Evolutionary conservation across 2,113 vertebrate genomes (phyloP).

Genomic region (Notiomystis cincta): DNA sequence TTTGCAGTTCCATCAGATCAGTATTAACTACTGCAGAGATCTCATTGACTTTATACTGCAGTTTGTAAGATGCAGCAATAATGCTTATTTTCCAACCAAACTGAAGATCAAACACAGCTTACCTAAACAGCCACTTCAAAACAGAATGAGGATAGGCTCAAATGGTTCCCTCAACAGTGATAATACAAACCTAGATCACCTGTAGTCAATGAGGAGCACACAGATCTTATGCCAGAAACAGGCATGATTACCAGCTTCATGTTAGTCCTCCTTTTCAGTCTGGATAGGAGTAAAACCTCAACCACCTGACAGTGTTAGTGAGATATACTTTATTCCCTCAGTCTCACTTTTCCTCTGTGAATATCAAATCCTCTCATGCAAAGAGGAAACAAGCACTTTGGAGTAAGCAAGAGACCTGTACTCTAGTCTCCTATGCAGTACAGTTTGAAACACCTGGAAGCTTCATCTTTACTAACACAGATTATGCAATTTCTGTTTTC

Average conservation of each 20-base stretch:
- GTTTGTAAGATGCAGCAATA: background rate
- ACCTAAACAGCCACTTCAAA: background rate
- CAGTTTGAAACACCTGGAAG: background rate
- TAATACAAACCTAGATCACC: background rate
- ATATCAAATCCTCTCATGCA: background rate
- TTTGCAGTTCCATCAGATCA: background rate
- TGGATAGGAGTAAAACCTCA: background rate
- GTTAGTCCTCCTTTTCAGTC: background rate
- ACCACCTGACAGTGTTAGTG: background rate
- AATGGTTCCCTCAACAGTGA: background rate
- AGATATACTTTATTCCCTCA: background rate
- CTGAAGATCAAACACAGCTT: background rate
- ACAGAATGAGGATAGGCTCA: background rate
- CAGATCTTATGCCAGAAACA: background rate
- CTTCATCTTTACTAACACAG: background rate
- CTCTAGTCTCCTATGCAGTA: background rate
- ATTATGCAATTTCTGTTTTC: background rate
- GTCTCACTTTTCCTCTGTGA: background rate
- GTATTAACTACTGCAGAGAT: background rate
- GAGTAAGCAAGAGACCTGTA: background rate
- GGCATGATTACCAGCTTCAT: background rate
- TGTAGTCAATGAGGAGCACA: background rate
- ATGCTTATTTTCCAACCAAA: background rate
- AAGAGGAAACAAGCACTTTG: background rate
- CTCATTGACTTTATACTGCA: background rate